These are phyloP conservation scores for Pavo muticus DNA, from an alignment of 2,113 vertebrate genomes.

Conservation along the genomic window DNA sequence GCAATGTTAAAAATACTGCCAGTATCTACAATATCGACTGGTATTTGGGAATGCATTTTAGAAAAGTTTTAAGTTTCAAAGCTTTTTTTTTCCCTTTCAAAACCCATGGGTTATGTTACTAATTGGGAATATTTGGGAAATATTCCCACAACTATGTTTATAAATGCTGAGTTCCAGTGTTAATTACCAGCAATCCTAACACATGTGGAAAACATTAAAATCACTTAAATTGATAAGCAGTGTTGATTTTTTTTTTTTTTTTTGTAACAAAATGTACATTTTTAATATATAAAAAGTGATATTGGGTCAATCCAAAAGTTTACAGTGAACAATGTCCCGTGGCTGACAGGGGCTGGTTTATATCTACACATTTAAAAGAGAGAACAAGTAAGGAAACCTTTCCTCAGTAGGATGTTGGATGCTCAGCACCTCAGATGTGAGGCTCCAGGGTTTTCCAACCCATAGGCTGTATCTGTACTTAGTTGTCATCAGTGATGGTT, in stretches of 20 bases:
- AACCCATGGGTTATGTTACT: constrained; percentile 62
- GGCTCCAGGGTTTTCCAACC: not conserved
- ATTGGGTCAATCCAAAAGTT: not conserved
- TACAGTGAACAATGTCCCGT: fast-evolving
- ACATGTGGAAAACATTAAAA: constrained; percentile 49
- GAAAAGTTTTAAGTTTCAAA: constrained; percentile 75
- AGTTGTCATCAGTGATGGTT: not conserved
- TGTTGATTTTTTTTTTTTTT: not conserved
- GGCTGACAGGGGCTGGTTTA: not conserved
- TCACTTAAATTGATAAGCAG: constrained; percentile 22
- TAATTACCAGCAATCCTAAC: constrained; percentile 53
- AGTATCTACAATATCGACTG: not conserved
- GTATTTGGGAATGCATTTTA: not conserved
- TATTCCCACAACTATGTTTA: constrained; percentile 67
- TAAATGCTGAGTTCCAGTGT: constrained; percentile 27
- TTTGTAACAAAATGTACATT: not conserved
- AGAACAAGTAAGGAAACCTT: not conserved
- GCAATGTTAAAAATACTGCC: not conserved
- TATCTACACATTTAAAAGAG: not conserved
- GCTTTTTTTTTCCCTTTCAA: constrained; percentile 4
- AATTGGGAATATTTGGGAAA: constrained; percentile 67
- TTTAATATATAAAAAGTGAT: not conserved
- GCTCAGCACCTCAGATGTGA: not conserved
- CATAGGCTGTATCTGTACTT: not conserved
- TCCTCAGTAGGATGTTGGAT: not conserved